Evolutionary conservation across 2,888 invertebrate species (phyloP), one percentile per base, ranked within the genome.

Genomic region (Amphipyra berbera): DNA sequence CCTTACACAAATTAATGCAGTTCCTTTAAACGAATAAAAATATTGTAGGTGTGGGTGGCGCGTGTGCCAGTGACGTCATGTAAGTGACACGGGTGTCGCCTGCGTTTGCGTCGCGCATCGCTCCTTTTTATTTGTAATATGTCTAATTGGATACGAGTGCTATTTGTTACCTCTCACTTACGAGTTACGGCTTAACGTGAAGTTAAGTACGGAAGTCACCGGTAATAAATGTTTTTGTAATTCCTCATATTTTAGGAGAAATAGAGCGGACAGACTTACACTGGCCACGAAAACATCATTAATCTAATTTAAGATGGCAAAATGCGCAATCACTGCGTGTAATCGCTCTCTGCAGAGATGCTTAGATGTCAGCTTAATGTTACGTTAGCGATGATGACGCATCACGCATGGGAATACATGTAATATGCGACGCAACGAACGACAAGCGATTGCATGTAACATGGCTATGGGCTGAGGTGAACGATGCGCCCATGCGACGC

Each of bases 91-190:
- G 45, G 8, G 21, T 10, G 38, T 44, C 13, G 42, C 27, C 12
- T 42, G 40, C 30, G 41, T 3, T 3, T 21, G 21, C 3, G 21
- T n/a, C 21, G 21, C 21, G 21, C 21, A 21, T 21, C 21, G 15
- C n/a, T 30, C 35, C 40, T 45, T 44, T 53, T 57, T 53, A 45
- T 57, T 5, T 5, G 10, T 33, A 47, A 33, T 33, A 14, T 27
- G 10, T 6, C 48, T 68, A 68, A 68, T 68, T 56, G 47, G 63
- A 13, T 15, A 54, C 13, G 9, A 12, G 37, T 33, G 63, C 63
- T 49, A 62, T 54, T 50, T 42, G 63, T 70, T 57, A 70, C 27
- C 57, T 41, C 42, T 47, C 59, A 52, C 55, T 41, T 52, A 41
- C 40, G 56, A 49, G 38, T 48, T 47, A 49, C 35, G 48, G 44